Percentiles rank a stretch among this genome's conserved stretches.
phyloP scores from a whole-genome alignment of 53 echinoderm and acorn worm genomes.

The Mesocentrotus franciscanus region DNA sequence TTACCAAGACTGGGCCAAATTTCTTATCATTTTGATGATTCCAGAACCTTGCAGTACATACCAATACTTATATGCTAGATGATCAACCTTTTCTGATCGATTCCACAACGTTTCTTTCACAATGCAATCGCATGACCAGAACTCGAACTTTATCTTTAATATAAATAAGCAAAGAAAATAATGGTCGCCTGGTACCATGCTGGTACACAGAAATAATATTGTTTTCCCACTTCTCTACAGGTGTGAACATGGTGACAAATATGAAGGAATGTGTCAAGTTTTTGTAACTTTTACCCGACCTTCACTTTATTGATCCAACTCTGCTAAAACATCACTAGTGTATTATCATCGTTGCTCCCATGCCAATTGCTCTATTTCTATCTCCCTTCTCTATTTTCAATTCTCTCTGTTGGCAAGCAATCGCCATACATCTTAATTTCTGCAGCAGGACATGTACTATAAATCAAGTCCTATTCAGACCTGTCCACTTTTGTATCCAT shows the following conservation, averaged over 20 bases:
- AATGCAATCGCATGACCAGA: too few species aligned
- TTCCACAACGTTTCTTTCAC: too few species aligned
- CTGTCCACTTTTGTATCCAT: background rate
- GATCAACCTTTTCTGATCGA: too few species aligned
- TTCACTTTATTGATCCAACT: background rate
- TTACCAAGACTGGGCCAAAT: too few species aligned
- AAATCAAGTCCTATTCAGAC: background rate
- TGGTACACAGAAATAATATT: slow-evolving; percentile 4
- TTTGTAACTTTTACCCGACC: background rate
- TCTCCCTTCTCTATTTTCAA: background rate
- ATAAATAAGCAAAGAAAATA: background rate
- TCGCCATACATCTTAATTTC: background rate
- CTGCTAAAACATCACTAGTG: background rate
- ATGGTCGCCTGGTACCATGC: background rate
- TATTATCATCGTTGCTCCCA: background rate
- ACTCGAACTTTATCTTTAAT: too few species aligned
- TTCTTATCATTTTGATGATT: too few species aligned
- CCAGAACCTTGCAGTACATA: too few species aligned
- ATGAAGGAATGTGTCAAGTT: background rate
- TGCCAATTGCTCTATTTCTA: background rate
- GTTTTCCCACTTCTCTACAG: background rate
- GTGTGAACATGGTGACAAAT: slow-evolving; percentile 5
- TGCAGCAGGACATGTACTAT: background rate
- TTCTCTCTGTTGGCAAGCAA: background rate
- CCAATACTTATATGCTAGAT: too few species aligned